Base-by-base conservation (phyloP, 2,113 vertebrate species). In the Prunella fulvescens region DNA sequence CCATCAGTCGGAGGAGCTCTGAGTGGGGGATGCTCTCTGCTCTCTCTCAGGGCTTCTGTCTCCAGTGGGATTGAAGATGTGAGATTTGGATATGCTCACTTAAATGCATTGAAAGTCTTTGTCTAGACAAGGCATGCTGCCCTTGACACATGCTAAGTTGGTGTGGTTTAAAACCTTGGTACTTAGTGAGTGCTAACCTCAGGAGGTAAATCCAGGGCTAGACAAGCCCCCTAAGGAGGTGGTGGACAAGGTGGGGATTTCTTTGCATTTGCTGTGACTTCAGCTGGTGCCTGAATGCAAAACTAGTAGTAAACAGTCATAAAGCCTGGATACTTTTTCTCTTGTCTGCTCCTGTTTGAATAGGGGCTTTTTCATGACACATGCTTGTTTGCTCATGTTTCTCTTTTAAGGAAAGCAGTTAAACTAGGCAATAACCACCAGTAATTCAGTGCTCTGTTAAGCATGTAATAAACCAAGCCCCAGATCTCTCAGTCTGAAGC, bases 361-460 rank as follows among this genome's bases (percentile, higher is more conserved):
- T 77, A 80, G 88, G 91, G 87, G 72, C 67, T 92, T 94, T 95
- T 95, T 90, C 67, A 44, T 97, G 94, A 85, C 66, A 73, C 90
- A 42, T 58, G 33, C 71, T 92, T 95, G 85, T 95, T 95, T 93
- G 82, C 93, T 95, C 81, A 70, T 95, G 89, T 92, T 95, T 95
- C 86, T 95, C 81, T 88, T 95, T 65, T 72, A 94, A 94, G 79
- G 85, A 85, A 90, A 88, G 93, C 90, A 77, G 88, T 96, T 95
- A 94, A 90, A 85, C 57, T 18, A n/a, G 78, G 88, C 93, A 92
- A 76, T 95, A 94, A 95, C 90, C 70, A 91, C 70, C 74, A 69
- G 74, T 72, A 95, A 96, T 96, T 96, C 95, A 93, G 78, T 69
- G 96, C 96, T 96, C 79, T 35, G 58, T 85, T 96, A 88, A 96